These are phyloP conservation scores for Chunga burmeisteri DNA, from an alignment of 2,113 vertebrate genomes.

Conservation along the genomic window DNA sequence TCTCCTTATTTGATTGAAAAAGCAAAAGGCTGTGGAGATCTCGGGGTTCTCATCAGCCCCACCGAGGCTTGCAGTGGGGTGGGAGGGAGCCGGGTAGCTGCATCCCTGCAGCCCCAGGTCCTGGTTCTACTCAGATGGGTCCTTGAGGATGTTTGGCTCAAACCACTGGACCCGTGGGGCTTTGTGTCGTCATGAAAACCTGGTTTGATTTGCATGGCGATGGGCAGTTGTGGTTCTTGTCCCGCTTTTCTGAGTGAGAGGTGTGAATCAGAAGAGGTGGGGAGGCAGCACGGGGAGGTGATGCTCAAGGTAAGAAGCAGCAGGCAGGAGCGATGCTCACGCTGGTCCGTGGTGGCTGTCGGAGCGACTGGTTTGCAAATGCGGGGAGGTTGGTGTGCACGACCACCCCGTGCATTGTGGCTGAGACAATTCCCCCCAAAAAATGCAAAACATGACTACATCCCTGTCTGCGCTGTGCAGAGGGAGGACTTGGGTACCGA, in stretches of 20 bases:
- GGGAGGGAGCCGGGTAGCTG: rapidly evolving
- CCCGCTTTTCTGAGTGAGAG: rapidly evolving
- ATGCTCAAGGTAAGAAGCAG: neutral
- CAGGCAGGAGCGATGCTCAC: rapidly evolving
- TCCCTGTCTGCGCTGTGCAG: neutral
- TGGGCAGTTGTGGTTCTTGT: neutral
- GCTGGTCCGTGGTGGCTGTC: rapidly evolving
- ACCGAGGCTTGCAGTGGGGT: rapidly evolving
- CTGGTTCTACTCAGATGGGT: rapidly evolving
- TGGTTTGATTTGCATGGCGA: neutral
- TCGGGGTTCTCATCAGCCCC: rapidly evolving
- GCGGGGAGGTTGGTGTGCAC: rapidly evolving
- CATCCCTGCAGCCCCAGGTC: neutral
- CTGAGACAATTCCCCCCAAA: rapidly evolving
- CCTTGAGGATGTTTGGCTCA: rapidly evolving
- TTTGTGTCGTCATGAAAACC: rapidly evolving
- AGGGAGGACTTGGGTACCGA: neutral
- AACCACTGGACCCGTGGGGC: rapidly evolving
- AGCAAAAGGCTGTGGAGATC: rapidly evolving
- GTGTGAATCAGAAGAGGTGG: neutral
- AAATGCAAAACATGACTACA: neutral
- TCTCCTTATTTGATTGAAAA: neutral
- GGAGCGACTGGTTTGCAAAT: rapidly evolving
- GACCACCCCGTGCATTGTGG: rapidly evolving
- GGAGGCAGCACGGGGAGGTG: rapidly evolving